Conservation (phyloP, 2,113 vertebrate species). For the Progne subis region DNA sequence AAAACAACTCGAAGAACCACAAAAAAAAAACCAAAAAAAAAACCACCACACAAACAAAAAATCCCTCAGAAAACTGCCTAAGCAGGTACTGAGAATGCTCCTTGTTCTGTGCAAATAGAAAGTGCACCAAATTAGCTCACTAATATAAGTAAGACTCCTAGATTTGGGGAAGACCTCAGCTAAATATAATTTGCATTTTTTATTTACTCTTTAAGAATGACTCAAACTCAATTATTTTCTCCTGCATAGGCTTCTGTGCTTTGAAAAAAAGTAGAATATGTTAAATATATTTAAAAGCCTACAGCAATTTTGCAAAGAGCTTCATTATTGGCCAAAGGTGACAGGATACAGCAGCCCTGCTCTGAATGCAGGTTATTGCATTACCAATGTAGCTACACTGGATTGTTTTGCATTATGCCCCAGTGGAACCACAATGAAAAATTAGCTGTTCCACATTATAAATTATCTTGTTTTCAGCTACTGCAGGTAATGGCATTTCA, state of each 20-base stretch:
- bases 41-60: background rate
- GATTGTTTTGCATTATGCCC: constrained; percentile 47
- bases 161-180: background rate
- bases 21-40: background rate
- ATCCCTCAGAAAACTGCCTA: background rate
- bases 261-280: background rate
- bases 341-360: background rate
- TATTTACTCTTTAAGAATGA: background rate
- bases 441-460: constrained; percentile 78
- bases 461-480: constrained; percentile 71
- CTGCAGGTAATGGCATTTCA: constrained; percentile 70
- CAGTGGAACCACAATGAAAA: constrained; percentile 72
- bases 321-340: constrained; percentile 18
- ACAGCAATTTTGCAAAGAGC: constrained; percentile 1
- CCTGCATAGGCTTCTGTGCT: background rate
- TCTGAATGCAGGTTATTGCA: constrained; percentile 28
- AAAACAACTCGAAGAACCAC: background rate
- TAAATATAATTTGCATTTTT: background rate
- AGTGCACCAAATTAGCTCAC: background rate
- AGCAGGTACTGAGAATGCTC: background rate
- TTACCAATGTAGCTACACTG: background rate
- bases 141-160: background rate
- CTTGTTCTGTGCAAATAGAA: background rate
- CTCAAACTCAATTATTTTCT: background rate
- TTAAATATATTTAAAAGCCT: constrained; percentile 7